Evolutionary conservation across 2,797 vertebrate genomes (phyloP).

Genomic region (Bradypodion ventrale): DNA sequence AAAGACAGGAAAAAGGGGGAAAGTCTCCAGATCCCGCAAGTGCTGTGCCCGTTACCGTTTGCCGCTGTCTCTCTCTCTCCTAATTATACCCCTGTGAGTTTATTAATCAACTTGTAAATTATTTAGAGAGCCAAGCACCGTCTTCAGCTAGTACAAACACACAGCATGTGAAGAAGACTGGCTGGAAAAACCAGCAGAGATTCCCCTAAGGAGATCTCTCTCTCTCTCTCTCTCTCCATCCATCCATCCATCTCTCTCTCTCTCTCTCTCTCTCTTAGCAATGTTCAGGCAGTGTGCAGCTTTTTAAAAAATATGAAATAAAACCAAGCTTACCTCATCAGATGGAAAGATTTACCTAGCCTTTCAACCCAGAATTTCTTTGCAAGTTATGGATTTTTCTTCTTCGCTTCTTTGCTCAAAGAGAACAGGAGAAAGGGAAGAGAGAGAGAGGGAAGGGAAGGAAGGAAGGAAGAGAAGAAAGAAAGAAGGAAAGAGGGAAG

Average conservation of each 20-base stretch:
- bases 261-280: constrained; percentile 31
- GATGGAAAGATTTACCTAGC: constrained; percentile 64
- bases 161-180: constrained; percentile 71
- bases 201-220: constrained; percentile 79
- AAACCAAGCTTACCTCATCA: constrained; percentile 68
- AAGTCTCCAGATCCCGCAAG: constrained; percentile 95
- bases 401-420: too few relatives aligned
- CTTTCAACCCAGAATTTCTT: constrained; percentile 72
- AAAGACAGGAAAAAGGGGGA: constrained; percentile 25
- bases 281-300: constrained; percentile 64
- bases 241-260: background rate
- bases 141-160: constrained; percentile 93
- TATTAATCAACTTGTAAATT: constrained; percentile 99
- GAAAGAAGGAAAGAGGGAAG: too few relatives aligned
- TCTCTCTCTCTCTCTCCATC: background rate
- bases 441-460: background rate
- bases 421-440: constrained; percentile 22
- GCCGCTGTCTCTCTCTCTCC: constrained; percentile 83
- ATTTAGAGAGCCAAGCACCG: constrained; percentile 93
- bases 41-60: constrained; percentile 94
- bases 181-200: constrained; percentile 69
- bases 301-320: constrained; percentile 33
- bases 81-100: constrained; percentile 99
- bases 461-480: too few relatives aligned
- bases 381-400: constrained; percentile 56